A percentile compares a stretch with the other conserved stretches of the same genome.
phyloP scores from a whole-genome alignment of 2,113 vertebrate species.

The Pollimyrus isidori region DNA sequence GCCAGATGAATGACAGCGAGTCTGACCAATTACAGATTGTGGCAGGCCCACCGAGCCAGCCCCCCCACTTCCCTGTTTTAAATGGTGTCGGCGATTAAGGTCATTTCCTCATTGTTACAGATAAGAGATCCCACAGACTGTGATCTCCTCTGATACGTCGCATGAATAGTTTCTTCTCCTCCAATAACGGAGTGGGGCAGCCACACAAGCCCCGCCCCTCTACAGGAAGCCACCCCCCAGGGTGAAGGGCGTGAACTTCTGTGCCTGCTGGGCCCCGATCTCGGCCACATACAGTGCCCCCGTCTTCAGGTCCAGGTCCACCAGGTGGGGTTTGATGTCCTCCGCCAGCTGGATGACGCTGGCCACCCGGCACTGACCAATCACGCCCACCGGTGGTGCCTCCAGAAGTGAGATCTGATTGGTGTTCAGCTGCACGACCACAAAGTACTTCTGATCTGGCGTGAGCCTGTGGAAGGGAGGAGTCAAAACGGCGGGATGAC shows the following conservation, averaged over 20 bases:
- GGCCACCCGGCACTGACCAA: slow-evolving; percentile 72
- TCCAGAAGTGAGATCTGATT: slow-evolving; percentile 70
- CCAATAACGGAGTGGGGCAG: background rate
- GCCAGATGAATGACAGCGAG: background rate
- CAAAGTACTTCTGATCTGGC: slow-evolving; percentile 67
- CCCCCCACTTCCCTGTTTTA: background rate
- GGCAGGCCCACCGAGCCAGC: background rate
- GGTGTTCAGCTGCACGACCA: slow-evolving; percentile 79
- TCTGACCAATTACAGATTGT: background rate
- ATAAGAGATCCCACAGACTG: background rate
- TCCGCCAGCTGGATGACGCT: slow-evolving; percentile 77
- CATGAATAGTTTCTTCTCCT: background rate
- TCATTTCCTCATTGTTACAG: background rate
- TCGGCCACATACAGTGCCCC: slow-evolving; percentile 86
- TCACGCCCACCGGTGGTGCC: slow-evolving; percentile 69
- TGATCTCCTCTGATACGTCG: background rate
- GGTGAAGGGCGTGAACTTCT: slow-evolving; percentile 72
- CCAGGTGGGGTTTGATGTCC: slow-evolving; percentile 78
- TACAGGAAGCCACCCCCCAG: slow-evolving; percentile 38
- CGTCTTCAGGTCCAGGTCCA: slow-evolving; percentile 72
- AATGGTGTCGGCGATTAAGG: background rate
- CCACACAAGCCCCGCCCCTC: background rate
- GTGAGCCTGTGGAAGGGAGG: slow-evolving; percentile 63
- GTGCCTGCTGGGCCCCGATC: slow-evolving; percentile 86
- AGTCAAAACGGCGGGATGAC: slow-evolving; percentile 10